These are phyloP conservation scores for Aspidapion aeneum DNA, from an alignment of 2,888 invertebrate species.

Conservation along the genomic window DNA sequence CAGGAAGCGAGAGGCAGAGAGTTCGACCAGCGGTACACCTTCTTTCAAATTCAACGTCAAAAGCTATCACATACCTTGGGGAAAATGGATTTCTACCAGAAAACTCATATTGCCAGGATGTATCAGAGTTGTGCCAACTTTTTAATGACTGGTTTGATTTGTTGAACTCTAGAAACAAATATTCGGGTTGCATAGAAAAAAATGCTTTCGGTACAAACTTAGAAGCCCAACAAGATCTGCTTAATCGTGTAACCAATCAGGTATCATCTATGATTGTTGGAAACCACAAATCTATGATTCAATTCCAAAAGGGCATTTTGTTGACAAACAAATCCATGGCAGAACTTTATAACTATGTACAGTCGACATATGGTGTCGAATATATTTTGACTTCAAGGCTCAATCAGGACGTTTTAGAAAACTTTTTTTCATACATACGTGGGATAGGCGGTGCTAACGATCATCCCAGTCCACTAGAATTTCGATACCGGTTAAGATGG, in stretches of 20 bases:
- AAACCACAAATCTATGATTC: conserved; percentile 6
- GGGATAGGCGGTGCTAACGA: conserved; percentile 26
- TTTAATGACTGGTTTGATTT: conserved; percentile 23
- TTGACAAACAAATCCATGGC: conserved; percentile 14
- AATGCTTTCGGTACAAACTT: conserved; percentile 12
- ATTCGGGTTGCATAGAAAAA: conserved; percentile 2
- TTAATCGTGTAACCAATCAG: conserved; percentile 1
- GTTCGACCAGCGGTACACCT: conserved; percentile 23
- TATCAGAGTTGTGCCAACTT: conserved; percentile 7
- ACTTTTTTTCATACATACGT: conserved; percentile 27
- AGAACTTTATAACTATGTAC: conserved; percentile 15
- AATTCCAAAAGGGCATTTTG: conserved; percentile 13
- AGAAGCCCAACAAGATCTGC: conserved; percentile 3
- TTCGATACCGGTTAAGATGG: conserved; percentile 27
- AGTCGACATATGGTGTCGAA: conserved; percentile 18
- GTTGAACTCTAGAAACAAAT: conserved; percentile 13
- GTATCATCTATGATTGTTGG: background rate
- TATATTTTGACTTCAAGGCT: conserved; percentile 28
- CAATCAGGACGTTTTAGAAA: conserved; percentile 31
- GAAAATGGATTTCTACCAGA: background rate
- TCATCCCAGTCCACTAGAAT: conserved; percentile 28
- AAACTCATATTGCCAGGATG: background rate
- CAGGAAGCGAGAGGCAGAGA: conserved; percentile 18
- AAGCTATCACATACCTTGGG: conserved; percentile 17
- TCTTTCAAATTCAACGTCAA: conserved; percentile 22